A percentile compares a stretch with the other conserved stretches of the same genome.
Evolutionary conservation across 2,888 invertebrate genomes (phyloP).

Genomic region (Epirrhoe alternata): DNA sequence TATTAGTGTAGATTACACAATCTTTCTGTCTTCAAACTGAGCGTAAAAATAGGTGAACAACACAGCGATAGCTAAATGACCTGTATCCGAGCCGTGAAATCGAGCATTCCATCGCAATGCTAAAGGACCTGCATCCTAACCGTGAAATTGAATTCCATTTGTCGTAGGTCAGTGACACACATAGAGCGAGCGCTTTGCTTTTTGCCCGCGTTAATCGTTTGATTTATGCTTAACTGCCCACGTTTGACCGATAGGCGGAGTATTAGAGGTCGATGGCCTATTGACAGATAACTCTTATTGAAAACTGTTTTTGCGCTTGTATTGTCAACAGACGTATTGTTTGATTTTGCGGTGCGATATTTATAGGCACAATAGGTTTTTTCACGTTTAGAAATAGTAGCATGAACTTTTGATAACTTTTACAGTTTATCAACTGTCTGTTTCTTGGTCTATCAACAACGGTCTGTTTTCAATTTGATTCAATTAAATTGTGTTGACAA

Average conservation of each 20-base stretch:
- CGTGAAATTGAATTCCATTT: slow-evolving; percentile 38
- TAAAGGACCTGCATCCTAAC: slow-evolving; percentile 21
- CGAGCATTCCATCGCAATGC: slow-evolving; percentile 14
- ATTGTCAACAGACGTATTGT: slow-evolving; percentile 15
- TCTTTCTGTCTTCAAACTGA: too few species aligned
- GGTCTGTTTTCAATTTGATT: background rate
- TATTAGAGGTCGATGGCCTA: slow-evolving; percentile 34
- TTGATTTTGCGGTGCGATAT: background rate
- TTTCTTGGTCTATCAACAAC: too few species aligned
- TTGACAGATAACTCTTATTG: slow-evolving; percentile 30
- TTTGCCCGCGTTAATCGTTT: slow-evolving; percentile 41
- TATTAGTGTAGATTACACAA: too few species aligned
- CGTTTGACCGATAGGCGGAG: slow-evolving; percentile 41
- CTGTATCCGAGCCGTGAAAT: slow-evolving; percentile 20
- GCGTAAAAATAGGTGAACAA: background rate
- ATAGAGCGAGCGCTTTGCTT: slow-evolving; percentile 51
- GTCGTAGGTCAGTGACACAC: slow-evolving; percentile 64
- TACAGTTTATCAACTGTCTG: background rate
- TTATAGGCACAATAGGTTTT: background rate
- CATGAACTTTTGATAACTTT: background rate
- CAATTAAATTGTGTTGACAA: too few species aligned
- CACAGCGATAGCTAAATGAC: slow-evolving; percentile 7
- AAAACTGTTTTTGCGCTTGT: slow-evolving; percentile 4
- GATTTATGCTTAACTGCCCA: slow-evolving; percentile 40
- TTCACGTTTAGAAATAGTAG: too few species aligned